Evolutionary conservation across 2,797 vertebrate species (phyloP), one percentile per base, ranked within the genome.

Genomic region (Loriculus beryllinus): DNA sequence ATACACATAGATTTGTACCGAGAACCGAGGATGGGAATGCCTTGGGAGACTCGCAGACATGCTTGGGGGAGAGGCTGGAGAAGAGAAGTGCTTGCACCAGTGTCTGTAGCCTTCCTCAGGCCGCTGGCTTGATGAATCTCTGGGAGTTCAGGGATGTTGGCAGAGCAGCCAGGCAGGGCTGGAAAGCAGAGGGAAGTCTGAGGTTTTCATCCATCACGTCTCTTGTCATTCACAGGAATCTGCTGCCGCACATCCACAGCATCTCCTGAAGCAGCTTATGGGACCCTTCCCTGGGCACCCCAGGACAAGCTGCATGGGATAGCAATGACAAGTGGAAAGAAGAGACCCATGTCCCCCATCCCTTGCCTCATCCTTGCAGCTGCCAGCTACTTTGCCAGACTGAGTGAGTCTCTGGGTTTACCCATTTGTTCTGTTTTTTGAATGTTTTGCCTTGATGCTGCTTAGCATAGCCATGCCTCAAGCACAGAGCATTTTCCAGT

Each of bases 321-420:
- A 91, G 95, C 95, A 96, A 93, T 85, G 84, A 90, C 72, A 67
- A 54, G 3, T 77, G 94, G 74, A 96, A 94, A 88, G 87, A 86
- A 79, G 82, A 96, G 60, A 85, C 93, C 84, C 13, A 37, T 92
- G 81, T 83, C 74, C 80, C 40, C 90, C 12, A 59, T 98, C 26
- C 47, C 82, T 35, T 97, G 92, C 90, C 91, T 98, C 65, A 13
- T 98, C 86, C 74, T 97, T 2, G 94, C 82, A 3, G 63, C 87
- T 0, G 87, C 96, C 35, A 88, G 95, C 94, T 98, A 96, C 87
- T 83, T 97, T 39, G 96, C 97, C 14, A 82, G 42, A 84, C 76
- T 97, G 78, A 90, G 98, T 98, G 95, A 98, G 98, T 97, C 57
- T 84, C 60, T 42, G n/a, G 29, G 52, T 78, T 64, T 63, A 33